Base-by-base conservation (phyloP, 2,888 invertebrate genomes). In the Sicus ferrugineus region DNA sequence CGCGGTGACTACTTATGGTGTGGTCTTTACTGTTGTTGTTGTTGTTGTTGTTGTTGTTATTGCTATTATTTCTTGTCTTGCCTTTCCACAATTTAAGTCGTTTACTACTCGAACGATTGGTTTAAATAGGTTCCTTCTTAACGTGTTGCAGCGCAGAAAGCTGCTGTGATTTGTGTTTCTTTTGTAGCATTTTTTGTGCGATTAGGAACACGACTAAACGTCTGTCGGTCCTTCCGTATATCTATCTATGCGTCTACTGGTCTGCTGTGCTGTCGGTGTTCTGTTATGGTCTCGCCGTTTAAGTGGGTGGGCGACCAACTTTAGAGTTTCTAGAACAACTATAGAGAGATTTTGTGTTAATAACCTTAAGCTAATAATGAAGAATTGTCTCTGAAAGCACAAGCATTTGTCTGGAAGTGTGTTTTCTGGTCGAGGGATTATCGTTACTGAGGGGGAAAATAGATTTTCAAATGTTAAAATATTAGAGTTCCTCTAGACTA, bases 121-220 rank as follows among this genome's bases (percentile, higher is more conserved):
- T 50, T 64, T 61, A 61, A 61, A 61, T 34, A 26, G 54, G 28
- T 54, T 54, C 54, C 54, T 46, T 9, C n/a, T 26, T 28, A 54
- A 26, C 26, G 5, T 21, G 28, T 23, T 26, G 28, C 54, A 46
- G 42, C 42, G 42, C 42, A n/a, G 42, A 50, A 48, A 50, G 64
- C 30, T 30, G 56, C 46, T 66, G 58, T 66, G 66, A 66, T 46
- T 66, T 65, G 23, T 65, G 38, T 65, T 6, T 66, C 56, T 38
- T 66, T 66, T 56, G 66, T 46, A 56, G 30, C 56, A 66, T 66
- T 66, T 66, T 66, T 66, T 66, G 26, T 28, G 38, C 30, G 56
- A 66, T 66, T 66, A 66, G 38, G 66, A 66, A 56, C 66, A 66
- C 66, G 21, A n/a, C n/a, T n/a, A n/a, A 54, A 56, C 38, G 65